These are phyloP conservation scores for Drosophila sturtevanti DNA, from an alignment of 1,140 invertebrate species.

Conservation along the genomic window DNA sequence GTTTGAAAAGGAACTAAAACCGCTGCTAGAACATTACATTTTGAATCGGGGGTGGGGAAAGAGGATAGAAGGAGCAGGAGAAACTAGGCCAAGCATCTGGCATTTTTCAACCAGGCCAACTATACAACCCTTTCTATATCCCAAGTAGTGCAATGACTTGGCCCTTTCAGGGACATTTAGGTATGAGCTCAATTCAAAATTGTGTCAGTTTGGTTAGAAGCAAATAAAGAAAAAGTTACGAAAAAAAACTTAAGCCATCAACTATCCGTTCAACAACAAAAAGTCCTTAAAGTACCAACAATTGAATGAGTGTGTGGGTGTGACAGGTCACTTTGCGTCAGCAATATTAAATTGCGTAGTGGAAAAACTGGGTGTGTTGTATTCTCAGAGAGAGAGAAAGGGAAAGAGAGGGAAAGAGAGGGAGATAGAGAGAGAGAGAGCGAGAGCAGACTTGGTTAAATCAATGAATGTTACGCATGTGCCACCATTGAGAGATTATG, in stretches of 20 bases:
- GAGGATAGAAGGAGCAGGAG: conserved; percentile 2
- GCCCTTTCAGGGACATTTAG: conserved; percentile 21
- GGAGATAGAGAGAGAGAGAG: not conserved
- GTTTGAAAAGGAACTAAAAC: conserved; percentile 23
- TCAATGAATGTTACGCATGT: conserved; percentile 21
- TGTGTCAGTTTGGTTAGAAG: conserved; percentile 60
- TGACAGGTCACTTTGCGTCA: conserved; percentile 74
- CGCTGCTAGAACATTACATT: conserved; percentile 11
- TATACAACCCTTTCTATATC: conserved; percentile 31
- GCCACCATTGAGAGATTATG: not conserved
- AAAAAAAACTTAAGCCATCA: conserved; percentile 53
- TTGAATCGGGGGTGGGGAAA: not conserved
- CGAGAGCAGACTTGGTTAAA: not conserved
- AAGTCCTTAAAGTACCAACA: conserved; percentile 13
- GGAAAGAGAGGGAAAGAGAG: conserved; percentile 24
- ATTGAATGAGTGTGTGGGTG: conserved; percentile 35
- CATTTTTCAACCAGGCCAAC: conserved; percentile 41
- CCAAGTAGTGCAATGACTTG: conserved; percentile 65
- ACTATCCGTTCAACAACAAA: conserved; percentile 16
- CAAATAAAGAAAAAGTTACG: conserved; percentile 3
- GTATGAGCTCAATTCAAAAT: conserved; percentile 37
- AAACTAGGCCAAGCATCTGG: conserved; percentile 72
- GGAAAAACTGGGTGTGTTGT: conserved; percentile 41
- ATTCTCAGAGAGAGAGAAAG: not conserved
- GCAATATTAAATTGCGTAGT: conserved; percentile 55